A percentile compares a stretch with the other conserved stretches of the same genome.
phyloP scores from a whole-genome alignment of 2,797 vertebrate genomes.

The Molossus molossus region DNA sequence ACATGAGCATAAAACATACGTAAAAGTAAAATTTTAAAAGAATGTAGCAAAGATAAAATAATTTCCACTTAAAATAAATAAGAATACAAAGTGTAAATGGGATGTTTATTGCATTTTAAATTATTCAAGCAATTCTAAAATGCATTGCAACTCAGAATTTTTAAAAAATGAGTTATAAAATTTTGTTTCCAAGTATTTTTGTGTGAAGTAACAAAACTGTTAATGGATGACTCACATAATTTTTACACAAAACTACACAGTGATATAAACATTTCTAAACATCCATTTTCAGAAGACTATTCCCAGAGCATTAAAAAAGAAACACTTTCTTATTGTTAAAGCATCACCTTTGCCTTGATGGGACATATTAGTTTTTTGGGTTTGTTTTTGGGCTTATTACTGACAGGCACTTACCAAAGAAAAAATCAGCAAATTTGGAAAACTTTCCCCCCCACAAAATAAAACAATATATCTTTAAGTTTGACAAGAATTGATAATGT shows the following conservation, averaged over 20 bases:
- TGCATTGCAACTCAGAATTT: not conserved
- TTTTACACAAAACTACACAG: slow-evolving; percentile 14
- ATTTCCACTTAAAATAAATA: not conserved
- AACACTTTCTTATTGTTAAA: slow-evolving; percentile 18
- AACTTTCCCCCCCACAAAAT: not conserved
- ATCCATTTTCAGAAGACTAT: not conserved
- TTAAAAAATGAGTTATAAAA: slow-evolving; percentile 23
- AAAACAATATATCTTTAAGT: slow-evolving; percentile 30
- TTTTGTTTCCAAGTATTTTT: not conserved
- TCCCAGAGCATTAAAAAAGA: not conserved
- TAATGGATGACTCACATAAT: slow-evolving; percentile 24
- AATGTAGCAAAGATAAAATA: slow-evolving; percentile 10
- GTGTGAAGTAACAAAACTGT: not conserved
- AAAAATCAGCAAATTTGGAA: slow-evolving; percentile 59
- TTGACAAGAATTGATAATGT: slow-evolving; percentile 47
- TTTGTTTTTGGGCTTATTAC: slow-evolving; percentile 20
- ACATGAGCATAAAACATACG: not conserved
- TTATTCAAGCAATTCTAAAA: slow-evolving; percentile 29
- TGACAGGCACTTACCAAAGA: not conserved
- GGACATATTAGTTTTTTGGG: not conserved
- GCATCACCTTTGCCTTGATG: not conserved
- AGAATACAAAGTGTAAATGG: slow-evolving; percentile 15
- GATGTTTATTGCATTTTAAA: not conserved
- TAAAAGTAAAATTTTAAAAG: slow-evolving; percentile 17
- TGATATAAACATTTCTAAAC: slow-evolving; percentile 9